Percentiles rank a stretch among this genome's conserved stretches.
Conservation (phyloP, 2,113 vertebrate species). For the Channa maculata region DNA sequence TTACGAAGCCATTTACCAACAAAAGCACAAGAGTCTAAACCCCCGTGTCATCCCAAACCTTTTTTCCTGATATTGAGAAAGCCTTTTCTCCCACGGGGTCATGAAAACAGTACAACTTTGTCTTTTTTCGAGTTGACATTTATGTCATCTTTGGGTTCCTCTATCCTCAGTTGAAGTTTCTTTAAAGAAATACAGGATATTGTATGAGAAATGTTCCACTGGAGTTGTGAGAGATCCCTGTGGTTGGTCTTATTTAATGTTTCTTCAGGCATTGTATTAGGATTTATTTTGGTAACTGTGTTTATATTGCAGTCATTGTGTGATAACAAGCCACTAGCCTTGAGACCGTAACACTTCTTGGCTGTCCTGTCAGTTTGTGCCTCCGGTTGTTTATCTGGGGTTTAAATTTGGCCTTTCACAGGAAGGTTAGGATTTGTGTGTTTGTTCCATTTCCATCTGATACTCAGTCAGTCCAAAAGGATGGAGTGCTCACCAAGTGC, state of each 20-base stretch:
- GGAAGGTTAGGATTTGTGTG: conserved; percentile 58
- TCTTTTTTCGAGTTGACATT: neutral
- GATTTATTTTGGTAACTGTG: conserved; percentile 64
- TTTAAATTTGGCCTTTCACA: conserved; percentile 67
- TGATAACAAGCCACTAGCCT: conserved; percentile 62
- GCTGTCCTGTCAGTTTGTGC: conserved; percentile 51
- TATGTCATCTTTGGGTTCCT: neutral
- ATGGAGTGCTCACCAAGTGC: conserved; percentile 44
- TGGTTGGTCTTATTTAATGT: conserved; percentile 43
- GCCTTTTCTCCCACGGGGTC: neutral
- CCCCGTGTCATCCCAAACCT: neutral
- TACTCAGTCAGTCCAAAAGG: conserved; percentile 27
- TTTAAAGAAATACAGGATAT: neutral
- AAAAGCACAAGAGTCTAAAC: neutral
- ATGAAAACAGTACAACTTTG: neutral
- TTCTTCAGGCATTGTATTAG: conserved; percentile 46
- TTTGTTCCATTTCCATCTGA: conserved; percentile 45
- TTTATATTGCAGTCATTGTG: conserved; percentile 65
- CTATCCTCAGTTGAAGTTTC: neutral
- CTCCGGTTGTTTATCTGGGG: conserved; percentile 56
- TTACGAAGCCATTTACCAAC: neutral
- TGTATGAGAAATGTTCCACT: neutral
- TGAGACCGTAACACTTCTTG: conserved; percentile 63
- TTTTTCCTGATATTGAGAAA: neutral
- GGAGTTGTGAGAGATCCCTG: conserved; percentile 24